A percentile compares a stretch with the other conserved stretches of the same genome.
Conservation (phyloP, 2,888 invertebrate species). For the Parasteatoda lunata region DNA sequence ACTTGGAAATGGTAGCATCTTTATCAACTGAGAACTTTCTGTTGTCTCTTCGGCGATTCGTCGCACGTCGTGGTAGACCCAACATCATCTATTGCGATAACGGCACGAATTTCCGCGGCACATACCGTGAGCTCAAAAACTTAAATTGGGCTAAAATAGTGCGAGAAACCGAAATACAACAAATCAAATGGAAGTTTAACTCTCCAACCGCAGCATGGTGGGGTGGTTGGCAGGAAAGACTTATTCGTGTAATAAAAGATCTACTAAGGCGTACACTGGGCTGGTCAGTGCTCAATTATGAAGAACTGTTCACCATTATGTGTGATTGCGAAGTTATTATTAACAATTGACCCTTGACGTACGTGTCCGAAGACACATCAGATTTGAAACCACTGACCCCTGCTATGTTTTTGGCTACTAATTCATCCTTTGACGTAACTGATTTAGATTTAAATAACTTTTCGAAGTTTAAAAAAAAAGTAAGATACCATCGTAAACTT, state of each 20-base stretch:
- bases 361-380: neutral
- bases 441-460: no score
- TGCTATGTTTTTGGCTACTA: neutral
- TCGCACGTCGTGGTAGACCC: neutral
- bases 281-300: neutral
- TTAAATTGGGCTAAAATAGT: neutral
- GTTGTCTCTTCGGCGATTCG: neutral
- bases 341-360: neutral
- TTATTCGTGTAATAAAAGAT: neutral
- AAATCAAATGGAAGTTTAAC: neutral
- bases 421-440: no score
- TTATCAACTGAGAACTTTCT: neutral
- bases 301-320: neutral
- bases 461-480: no score
- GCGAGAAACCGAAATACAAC: neutral
- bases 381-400: neutral
- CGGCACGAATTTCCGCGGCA: neutral
- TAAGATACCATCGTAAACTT: neutral
- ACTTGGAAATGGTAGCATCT: constrained; percentile 5
- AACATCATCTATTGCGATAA: neutral
- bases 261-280: neutral
- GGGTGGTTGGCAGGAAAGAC: neutral
- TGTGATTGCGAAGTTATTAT: neutral
- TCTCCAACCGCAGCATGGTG: neutral
- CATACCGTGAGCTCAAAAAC: neutral